phyloP scores from a whole-genome alignment of 2,113 vertebrate genomes.

The Odobenus rosmarus region DNA sequence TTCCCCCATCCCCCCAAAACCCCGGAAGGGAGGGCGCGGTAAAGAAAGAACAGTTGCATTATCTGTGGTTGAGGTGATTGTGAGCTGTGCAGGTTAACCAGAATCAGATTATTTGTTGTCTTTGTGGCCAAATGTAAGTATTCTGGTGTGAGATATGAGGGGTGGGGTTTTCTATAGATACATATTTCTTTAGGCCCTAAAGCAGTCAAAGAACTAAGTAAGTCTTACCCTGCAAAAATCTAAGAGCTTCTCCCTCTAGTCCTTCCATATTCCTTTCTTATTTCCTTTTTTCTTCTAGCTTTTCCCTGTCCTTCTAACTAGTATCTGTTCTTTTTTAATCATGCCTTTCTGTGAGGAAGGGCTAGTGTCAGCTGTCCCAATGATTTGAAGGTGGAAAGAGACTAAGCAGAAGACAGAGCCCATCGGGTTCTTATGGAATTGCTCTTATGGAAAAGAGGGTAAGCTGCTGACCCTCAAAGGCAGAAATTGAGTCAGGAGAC shows the following conservation, averaged over 20 bases:
- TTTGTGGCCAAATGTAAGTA: not conserved
- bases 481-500: not conserved
- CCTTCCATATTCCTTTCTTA: not conserved
- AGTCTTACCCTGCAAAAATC: not conserved
- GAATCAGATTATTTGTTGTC: not conserved
- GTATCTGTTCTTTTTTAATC: slow-evolving; percentile 11
- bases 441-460: not conserved
- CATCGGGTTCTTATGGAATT: fast-evolving
- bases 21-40: not conserved
- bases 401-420: not conserved
- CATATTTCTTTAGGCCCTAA: not conserved
- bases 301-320: slow-evolving; percentile 35
- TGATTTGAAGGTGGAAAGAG: not conserved
- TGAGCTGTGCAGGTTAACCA: not conserved
- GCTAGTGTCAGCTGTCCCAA: not conserved
- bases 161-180: not conserved
- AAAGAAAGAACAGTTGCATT: not conserved
- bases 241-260: not conserved
- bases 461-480: not conserved
- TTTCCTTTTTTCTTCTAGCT: slow-evolving; percentile 50
- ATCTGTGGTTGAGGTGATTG: not conserved
- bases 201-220: not conserved
- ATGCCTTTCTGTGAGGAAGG: slow-evolving; percentile 22
- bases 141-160: not conserved
- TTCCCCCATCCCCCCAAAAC: not conserved